phyloP scores from a whole-genome alignment of 2,888 invertebrate genomes.

The Rotaria sp. region DNA sequence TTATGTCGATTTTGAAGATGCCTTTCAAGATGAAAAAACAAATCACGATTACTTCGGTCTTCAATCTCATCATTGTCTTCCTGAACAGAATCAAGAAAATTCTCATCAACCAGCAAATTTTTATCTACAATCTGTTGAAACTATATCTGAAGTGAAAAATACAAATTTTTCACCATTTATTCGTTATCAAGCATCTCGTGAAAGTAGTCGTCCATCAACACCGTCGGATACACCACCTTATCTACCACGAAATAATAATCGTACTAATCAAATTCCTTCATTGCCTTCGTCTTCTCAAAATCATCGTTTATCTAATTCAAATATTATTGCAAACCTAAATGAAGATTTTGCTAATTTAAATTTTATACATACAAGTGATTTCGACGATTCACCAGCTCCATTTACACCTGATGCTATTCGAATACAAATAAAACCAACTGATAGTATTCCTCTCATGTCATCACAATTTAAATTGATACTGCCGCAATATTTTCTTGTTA shows the following conservation, averaged over 20 bases:
- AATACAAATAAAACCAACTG: background rate
- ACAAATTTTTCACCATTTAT: background rate
- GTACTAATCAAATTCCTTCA: background rate
- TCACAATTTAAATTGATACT: conserved; percentile 41
- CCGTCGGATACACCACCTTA: background rate
- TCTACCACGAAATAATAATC: background rate
- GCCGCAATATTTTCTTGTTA: conserved; percentile 53
- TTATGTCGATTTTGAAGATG: conserved; percentile 13
- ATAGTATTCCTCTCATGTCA: background rate
- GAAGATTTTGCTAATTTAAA: conserved; percentile 3
- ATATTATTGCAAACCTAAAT: background rate
- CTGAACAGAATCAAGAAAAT: background rate
- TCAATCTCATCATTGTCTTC: background rate
- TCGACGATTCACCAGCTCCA: background rate
- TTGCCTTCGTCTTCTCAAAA: background rate
- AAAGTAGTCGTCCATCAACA: conserved; percentile 28
- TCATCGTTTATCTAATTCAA: background rate
- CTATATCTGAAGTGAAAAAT: conserved; percentile 1
- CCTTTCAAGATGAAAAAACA: background rate
- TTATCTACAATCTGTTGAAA: conserved; percentile 10
- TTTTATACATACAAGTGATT: background rate
- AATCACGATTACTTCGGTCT: conserved; percentile 15
- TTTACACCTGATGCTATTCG: background rate
- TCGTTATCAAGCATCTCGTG: background rate
- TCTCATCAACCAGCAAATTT: background rate